Evolutionary conservation across 2,113 vertebrate genomes (phyloP).

Genomic region (Noturus placidus): DNA sequence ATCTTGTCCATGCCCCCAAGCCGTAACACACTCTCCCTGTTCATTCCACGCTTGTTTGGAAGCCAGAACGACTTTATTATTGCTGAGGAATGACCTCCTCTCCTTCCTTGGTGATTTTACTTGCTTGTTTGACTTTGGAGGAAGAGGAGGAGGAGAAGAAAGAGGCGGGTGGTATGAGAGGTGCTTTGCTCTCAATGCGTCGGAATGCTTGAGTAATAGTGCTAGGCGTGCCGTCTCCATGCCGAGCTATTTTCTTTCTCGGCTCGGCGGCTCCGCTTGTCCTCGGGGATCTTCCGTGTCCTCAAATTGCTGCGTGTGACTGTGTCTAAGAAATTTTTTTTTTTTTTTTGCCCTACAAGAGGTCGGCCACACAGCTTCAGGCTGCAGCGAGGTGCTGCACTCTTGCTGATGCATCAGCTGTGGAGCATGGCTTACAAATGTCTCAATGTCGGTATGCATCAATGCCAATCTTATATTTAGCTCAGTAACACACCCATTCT

Average conservation of each 20-base stretch:
- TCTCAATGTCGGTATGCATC: neutral
- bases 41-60: neutral
- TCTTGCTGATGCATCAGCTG: neutral
- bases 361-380: conserved; percentile 3
- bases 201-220: conserved; percentile 40
- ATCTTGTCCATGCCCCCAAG: neutral
- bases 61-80: conserved; percentile 1
- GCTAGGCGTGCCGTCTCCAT: conserved; percentile 11
- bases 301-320: conserved; percentile 17
- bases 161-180: neutral
- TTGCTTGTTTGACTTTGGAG: conserved; percentile 37
- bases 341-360: neutral
- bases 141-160: conserved; percentile 1
- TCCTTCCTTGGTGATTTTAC: conserved; percentile 33
- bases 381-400: neutral
- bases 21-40: neutral
- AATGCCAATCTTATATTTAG: neutral
- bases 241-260: conserved; percentile 46
- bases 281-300: conserved; percentile 26
- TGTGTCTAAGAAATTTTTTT: neutral
- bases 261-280: neutral
- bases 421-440: neutral
- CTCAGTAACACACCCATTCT: neutral
- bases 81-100: conserved; percentile 23
- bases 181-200: conserved; percentile 34